phyloP scores from a whole-genome alignment of 2,888 invertebrate genomes.

The Reticulitermes lucifugus region DNA sequence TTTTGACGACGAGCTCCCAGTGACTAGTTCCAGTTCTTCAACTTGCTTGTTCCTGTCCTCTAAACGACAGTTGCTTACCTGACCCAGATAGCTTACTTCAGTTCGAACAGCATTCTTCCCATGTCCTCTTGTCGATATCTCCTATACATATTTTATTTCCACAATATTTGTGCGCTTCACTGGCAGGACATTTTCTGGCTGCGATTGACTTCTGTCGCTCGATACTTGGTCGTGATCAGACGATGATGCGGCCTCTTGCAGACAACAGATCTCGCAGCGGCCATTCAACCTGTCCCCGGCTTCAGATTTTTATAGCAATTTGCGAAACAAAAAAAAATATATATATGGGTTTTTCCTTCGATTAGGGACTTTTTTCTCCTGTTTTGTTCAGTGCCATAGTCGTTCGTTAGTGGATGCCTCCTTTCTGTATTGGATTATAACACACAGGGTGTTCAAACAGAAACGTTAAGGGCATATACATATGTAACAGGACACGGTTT shows the following conservation, averaged over 20 bases:
- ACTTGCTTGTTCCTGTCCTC: no score
- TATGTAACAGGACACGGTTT: no score
- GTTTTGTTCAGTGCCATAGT: constrained; percentile 49
- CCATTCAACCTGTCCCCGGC: constrained; percentile 33
- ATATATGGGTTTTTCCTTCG: constrained; percentile 37
- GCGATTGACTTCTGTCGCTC: neutral
- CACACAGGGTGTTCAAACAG: no score
- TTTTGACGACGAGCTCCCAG: no score
- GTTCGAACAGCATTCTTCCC: no score
- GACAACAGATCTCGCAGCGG: constrained; percentile 4
- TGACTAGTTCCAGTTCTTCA: no score
- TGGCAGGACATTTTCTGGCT: neutral
- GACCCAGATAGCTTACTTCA: no score
- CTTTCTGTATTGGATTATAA: no score
- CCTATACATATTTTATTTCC: neutral
- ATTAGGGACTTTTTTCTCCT: neutral
- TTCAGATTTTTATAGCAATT: constrained; percentile 48
- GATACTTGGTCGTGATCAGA: neutral
- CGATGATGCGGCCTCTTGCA: neutral
- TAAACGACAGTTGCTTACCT: no score
- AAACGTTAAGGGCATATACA: no score
- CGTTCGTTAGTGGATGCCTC: constrained; percentile 31
- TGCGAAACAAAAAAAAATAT: constrained; percentile 29
- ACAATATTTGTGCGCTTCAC: neutral
- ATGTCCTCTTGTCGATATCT: neutral